Percentiles rank a stretch among this genome's conserved stretches.
phyloP scores from a whole-genome alignment of 2,797 vertebrate genomes.

The Pantherophis vulpinus region DNA sequence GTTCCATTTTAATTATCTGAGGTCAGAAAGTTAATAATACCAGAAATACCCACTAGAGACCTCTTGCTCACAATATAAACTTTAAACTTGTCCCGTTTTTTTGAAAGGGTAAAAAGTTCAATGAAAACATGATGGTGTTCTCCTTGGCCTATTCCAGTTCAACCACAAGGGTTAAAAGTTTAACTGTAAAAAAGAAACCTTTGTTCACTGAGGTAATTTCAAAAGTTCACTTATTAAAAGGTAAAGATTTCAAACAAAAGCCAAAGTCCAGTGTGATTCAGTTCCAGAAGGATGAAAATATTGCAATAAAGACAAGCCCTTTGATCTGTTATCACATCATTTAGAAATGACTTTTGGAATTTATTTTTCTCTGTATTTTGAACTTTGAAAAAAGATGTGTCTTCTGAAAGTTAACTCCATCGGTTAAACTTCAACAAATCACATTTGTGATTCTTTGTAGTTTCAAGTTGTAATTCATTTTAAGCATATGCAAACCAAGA shows the following conservation, averaged over 20 bases:
- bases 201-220: conserved; percentile 78
- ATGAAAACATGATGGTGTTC: conserved; percentile 73
- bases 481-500: conserved; percentile 20
- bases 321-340: conserved; percentile 74
- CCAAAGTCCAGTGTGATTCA: conserved; percentile 71
- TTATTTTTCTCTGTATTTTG: conserved; percentile 66
- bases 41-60: conserved; percentile 80
- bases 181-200: conserved; percentile 77
- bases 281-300: conserved; percentile 73
- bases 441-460: conserved; percentile 46
- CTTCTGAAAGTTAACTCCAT: conserved; percentile 56
- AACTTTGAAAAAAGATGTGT: conserved; percentile 54
- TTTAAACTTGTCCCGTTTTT: conserved; percentile 76
- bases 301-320: conserved; percentile 67
- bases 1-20: conserved; percentile 82
- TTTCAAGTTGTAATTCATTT: conserved; percentile 40
- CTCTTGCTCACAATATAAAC: conserved; percentile 78
- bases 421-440: conserved; percentile 55
- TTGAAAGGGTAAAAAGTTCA: conserved; percentile 80
- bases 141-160: conserved; percentile 72
- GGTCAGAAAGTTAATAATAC: conserved; percentile 85
- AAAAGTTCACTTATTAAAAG: conserved; percentile 80
- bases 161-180: conserved; percentile 80
- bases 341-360: conserved; percentile 63
- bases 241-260: conserved; percentile 74